Evolutionary conservation across 2,888 invertebrate genomes (phyloP).

Genomic region (Drosophila leonis): DNA sequence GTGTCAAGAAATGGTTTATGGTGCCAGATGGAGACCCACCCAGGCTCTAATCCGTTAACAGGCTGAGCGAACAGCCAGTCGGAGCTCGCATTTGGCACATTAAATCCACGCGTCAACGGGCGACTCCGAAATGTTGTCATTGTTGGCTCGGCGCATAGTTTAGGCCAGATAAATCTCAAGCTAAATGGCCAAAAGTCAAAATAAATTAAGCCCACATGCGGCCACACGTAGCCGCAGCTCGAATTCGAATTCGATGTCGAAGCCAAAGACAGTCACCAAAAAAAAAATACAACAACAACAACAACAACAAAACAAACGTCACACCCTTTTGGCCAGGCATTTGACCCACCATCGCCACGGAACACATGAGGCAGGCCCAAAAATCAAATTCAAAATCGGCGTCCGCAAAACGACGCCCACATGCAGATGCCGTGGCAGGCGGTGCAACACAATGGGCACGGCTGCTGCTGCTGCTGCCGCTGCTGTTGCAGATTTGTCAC

Average conservation of each 20-base stretch:
- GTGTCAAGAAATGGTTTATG: conserved; percentile 47
- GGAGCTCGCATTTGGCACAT: conserved; percentile 69
- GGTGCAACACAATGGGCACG: conserved; percentile 68
- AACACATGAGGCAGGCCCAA: conserved; percentile 39
- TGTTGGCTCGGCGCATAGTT: conserved; percentile 69
- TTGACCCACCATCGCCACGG: conserved; percentile 60
- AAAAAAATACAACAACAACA: conserved; percentile 18
- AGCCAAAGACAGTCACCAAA: conserved; percentile 73
- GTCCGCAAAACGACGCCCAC: conserved; percentile 74
- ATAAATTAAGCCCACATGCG: conserved; percentile 82
- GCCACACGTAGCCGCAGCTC: conserved; percentile 30
- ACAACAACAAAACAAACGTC: conserved; percentile 64
- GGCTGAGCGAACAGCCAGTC: conserved; percentile 28
- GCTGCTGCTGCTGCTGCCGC: conserved; percentile 44
- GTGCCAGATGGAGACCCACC: conserved; percentile 52
- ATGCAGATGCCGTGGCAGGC: conserved; percentile 72
- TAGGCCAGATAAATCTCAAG: conserved; percentile 81
- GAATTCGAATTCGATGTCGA: conserved; percentile 45
- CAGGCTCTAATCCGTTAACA: conserved; percentile 64
- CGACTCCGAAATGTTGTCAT: conserved; percentile 60
- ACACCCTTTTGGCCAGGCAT: conserved; percentile 80
- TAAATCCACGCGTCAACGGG: conserved; percentile 78
- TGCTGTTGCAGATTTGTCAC: conserved; percentile 68
- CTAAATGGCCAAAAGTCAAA: conserved; percentile 83
- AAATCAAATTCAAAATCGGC: conserved; percentile 61